Base-by-base conservation (phyloP, 37 sponge, comb jelly and placozoan species). In the Oopsacas minuta region DNA sequence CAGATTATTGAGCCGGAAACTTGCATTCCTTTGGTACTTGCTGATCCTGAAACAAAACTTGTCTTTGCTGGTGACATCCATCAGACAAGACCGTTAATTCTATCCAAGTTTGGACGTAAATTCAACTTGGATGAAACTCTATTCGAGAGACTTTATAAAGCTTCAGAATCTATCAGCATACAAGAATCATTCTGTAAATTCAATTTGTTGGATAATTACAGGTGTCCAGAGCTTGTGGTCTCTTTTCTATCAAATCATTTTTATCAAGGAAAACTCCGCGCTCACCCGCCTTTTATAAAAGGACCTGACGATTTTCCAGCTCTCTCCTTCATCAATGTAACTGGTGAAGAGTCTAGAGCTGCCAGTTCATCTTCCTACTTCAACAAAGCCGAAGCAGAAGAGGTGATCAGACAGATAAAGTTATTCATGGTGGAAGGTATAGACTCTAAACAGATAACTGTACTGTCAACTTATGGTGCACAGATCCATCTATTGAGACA, bases 21-120 rank as follows among this genome's bases (percentile, higher is more conserved):
- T 61, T 61, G 75, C 75, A 61, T 61, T 61, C 75, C 75, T 61
- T n/a, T 61, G 75, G 20, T 34, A 25, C 75, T 61, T 5, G 75
- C 75, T 61, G 22, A 34, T 25, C 28, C 30, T 3, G 75, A 61
- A 5, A 61, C 75, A 3, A 61, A 61, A n/a, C 22, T 61, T 25
- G 75, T n/a, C 5, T n/a, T 61, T 25, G 75, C 75, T 25, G 75
- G 75, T 32, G 75, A 61, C 75, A n/a, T 61, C 75, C 7, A n/a
- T 3, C 75, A 61, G 30, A 25, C 75, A 3, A 10, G 75, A 10
- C 75, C 75, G 7, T n/a, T 61, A 34, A 61, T 61, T 61, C 75
- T 61, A 7, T 61, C 75, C 22, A 12, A 61, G 30, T n/a, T 25
- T 25, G 75, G 75, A 61, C 75, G 75, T n/a, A 10, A 61, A 61